These are phyloP conservation scores for Chiloscyllium plagiosum DNA, from an alignment of 2,113 vertebrate genomes.

Conservation along the genomic window DNA sequence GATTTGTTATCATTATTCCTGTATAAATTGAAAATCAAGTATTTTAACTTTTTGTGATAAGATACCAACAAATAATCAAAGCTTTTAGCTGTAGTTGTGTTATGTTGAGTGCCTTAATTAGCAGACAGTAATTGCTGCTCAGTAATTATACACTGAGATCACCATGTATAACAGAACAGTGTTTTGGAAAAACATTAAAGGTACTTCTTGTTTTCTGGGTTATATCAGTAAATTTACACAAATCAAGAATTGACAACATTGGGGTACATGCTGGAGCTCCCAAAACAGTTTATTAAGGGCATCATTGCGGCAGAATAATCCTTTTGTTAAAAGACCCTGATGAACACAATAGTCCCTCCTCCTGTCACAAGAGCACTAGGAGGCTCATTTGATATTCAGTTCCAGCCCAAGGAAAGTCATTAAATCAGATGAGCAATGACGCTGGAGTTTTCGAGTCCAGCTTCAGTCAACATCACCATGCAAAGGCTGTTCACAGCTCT, in stretches of 20 bases:
- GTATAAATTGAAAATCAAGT: neutral
- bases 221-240: slow-evolving; percentile 28
- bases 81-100: slow-evolving; percentile 6
- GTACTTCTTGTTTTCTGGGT: slow-evolving; percentile 19
- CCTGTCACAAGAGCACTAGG: slow-evolving; percentile 62
- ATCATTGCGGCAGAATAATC: slow-evolving; percentile 47
- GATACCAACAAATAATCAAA: neutral
- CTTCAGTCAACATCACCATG: slow-evolving; percentile 59
- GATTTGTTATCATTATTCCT: neutral
- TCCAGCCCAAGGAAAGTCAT: slow-evolving; percentile 70
- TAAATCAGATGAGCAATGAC: slow-evolving; percentile 65
- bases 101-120: slow-evolving; percentile 29
- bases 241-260: neutral
- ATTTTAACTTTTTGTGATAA: slow-evolving; percentile 5
- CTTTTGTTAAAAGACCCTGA: slow-evolving; percentile 45
- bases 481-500: slow-evolving; percentile 55
- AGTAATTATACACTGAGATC: slow-evolving; percentile 27
- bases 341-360: slow-evolving; percentile 51
- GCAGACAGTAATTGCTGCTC: slow-evolving; percentile 28
- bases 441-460: slow-evolving; percentile 56
- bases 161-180: slow-evolving; percentile 8
- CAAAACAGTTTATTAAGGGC: slow-evolving; percentile 37
- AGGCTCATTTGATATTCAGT: slow-evolving; percentile 73
- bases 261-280: slow-evolving; percentile 6
- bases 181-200: slow-evolving; percentile 18